Evolutionary conservation across 1,140 invertebrate genomes (phyloP).

Genomic region (Cotesia vestalis): DNA sequence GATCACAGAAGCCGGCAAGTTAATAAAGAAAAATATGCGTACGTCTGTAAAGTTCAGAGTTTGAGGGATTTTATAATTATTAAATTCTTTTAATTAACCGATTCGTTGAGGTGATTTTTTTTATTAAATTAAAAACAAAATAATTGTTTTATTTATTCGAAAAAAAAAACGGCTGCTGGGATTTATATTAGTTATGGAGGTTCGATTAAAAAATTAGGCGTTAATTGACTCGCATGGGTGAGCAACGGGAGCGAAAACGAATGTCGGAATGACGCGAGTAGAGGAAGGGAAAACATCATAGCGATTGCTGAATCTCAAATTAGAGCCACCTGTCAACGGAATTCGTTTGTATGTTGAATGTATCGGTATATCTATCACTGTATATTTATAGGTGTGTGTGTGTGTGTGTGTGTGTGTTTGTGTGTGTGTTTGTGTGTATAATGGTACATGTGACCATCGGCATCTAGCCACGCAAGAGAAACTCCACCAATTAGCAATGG

Average conservation of each 20-base stretch:
- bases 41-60: no score
- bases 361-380: no score
- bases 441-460: constrained; percentile 6
- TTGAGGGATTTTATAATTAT: neutral
- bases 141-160: neutral
- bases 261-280: constrained; percentile 2
- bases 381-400: no score
- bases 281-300: constrained; percentile 14
- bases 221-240: constrained; percentile 28
- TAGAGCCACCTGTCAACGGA: constrained; percentile 6
- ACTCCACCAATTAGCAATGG: constrained; percentile 50
- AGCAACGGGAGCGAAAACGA: constrained; percentile 2
- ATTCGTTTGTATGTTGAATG: no score
- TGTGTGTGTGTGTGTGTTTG: no score
- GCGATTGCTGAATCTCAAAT: constrained; percentile 21
- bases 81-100: neutral
- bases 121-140: neutral
- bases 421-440: no score
- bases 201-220: constrained; percentile 28
- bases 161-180: neutral
- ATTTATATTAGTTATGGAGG: neutral
- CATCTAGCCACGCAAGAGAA: constrained; percentile 35
- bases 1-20: neutral
- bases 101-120: neutral
- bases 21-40: no score